phyloP scores from a whole-genome alignment of 2,888 invertebrate genomes.

The Noctua comes region DNA sequence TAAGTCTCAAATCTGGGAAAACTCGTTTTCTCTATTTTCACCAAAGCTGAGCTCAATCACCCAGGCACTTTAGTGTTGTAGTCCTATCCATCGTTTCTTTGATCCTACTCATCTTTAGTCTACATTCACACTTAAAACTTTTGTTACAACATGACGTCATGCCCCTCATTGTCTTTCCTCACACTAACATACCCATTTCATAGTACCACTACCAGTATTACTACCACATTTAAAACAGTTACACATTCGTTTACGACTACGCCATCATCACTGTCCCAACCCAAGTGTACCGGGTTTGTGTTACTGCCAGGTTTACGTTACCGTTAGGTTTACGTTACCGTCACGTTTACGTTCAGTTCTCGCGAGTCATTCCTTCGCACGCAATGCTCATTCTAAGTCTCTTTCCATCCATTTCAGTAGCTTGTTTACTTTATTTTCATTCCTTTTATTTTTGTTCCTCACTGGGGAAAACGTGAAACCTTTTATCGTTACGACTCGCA shows the following conservation, averaged over 20 bases:
- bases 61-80: neutral
- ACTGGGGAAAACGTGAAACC: conserved; percentile 63
- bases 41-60: no score
- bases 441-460: conserved; percentile 62
- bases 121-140: neutral
- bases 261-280: conserved; percentile 11
- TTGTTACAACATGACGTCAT: neutral
- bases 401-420: conserved; percentile 57
- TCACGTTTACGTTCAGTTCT: conserved; percentile 46
- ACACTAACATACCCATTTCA: neutral
- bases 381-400: conserved; percentile 61
- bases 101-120: no score
- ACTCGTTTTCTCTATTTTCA: no score
- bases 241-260: conserved; percentile 28
- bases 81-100: neutral
- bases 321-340: conserved; percentile 28
- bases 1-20: no score
- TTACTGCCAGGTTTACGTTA: conserved; percentile 23
- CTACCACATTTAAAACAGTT: conserved; percentile 22
- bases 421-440: conserved; percentile 67
- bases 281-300: conserved; percentile 23
- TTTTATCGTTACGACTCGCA: conserved; percentile 64
- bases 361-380: conserved; percentile 50
- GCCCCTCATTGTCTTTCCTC: neutral
- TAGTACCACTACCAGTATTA: neutral